phyloP scores from a whole-genome alignment of 2,888 invertebrate species.

The Caenorhabditis japonica region DNA sequence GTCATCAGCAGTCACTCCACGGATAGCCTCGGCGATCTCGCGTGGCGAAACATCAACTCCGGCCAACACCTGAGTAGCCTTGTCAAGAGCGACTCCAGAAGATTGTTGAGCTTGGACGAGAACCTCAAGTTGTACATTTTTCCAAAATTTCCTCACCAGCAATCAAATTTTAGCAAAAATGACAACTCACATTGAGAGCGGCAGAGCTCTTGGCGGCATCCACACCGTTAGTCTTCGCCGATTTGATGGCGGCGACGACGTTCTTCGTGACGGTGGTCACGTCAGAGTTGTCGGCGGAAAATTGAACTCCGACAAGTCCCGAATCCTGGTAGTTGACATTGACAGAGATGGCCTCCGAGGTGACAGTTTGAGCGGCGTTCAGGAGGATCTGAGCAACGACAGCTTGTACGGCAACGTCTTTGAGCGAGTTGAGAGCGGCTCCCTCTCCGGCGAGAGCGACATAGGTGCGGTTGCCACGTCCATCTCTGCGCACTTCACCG shows the following conservation, averaged over 20 bases:
- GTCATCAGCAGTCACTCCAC: conserved; percentile 66
- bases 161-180: background rate
- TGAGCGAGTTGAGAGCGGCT: conserved; percentile 60
- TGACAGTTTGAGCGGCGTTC: conserved; percentile 59
- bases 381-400: conserved; percentile 67
- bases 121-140: conserved; percentile 48
- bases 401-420: conserved; percentile 68
- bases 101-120: conserved; percentile 50
- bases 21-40: conserved; percentile 65
- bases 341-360: conserved; percentile 57
- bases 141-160: no score
- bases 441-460: conserved; percentile 74
- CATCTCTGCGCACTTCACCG: conserved; percentile 59
- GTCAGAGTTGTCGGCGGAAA: conserved; percentile 36
- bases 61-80: conserved; percentile 70
- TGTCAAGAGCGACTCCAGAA: conserved; percentile 53
- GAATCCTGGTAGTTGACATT: conserved; percentile 68
- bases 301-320: conserved; percentile 61
- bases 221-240: conserved; percentile 42
- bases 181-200: conserved; percentile 37
- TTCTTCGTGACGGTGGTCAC: conserved; percentile 34
- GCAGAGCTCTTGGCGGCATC: conserved; percentile 46
- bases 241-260: conserved; percentile 48
- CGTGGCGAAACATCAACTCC: conserved; percentile 63
- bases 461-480: conserved; percentile 55